Conservation (phyloP, 2,113 vertebrate species). For the Polypterus senegalus region DNA sequence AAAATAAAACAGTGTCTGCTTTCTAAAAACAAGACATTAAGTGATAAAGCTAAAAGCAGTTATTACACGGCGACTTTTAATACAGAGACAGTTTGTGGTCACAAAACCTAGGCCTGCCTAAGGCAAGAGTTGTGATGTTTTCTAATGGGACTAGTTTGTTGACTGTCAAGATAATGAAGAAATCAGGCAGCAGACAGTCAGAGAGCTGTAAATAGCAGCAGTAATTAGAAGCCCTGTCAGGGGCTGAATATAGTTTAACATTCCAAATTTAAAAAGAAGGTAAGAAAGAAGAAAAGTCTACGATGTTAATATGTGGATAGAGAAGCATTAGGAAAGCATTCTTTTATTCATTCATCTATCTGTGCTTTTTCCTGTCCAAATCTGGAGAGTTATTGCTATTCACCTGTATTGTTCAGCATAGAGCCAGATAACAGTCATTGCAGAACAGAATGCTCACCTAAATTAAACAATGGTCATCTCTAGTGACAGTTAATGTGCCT, state of each 20-base stretch:
- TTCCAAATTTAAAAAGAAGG: slow-evolving; percentile 14
- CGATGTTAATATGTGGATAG: no score
- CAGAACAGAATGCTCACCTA: no score
- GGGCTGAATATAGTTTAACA: slow-evolving; percentile 41
- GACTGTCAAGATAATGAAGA: slow-evolving; percentile 85
- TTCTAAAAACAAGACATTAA: slow-evolving; percentile 58
- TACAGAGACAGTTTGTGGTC: slow-evolving; percentile 66
- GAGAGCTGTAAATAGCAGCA: slow-evolving; percentile 63
- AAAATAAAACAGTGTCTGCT: slow-evolving; percentile 49
- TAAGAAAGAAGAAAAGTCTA: no score
- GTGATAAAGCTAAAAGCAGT: slow-evolving; percentile 61
- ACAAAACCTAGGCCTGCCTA: slow-evolving; percentile 59
- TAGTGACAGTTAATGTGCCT: no score
- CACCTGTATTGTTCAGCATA: no score
- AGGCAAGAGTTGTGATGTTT: slow-evolving; percentile 54
- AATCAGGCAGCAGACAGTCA: slow-evolving; percentile 63
- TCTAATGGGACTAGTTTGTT: slow-evolving; percentile 74
- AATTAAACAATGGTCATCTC: no score
- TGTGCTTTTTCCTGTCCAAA: no score
- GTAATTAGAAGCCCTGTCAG: slow-evolving; percentile 76
- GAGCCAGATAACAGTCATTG: no score
- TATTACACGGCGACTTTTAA: slow-evolving; percentile 73
- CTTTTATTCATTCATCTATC: no score
- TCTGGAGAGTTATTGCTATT: no score
- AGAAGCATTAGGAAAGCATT: no score